phyloP scores from a whole-genome alignment of 2,888 invertebrate genomes.

The Trissolcus brochymenae region DNA sequence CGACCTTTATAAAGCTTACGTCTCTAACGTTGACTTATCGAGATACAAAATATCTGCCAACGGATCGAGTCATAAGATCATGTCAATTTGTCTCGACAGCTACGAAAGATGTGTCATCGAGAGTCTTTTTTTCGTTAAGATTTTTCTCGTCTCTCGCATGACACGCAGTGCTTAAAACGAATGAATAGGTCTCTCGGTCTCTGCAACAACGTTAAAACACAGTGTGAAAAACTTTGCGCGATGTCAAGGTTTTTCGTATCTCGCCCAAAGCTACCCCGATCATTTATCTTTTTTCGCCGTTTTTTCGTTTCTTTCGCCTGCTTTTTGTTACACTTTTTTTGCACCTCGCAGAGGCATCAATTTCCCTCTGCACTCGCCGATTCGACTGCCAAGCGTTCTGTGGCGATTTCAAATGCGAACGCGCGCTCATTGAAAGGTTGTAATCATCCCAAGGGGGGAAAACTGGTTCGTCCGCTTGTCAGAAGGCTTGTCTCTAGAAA shows the following conservation, averaged over 20 bases:
- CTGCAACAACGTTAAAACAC: conserved; percentile 53
- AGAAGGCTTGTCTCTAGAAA: conserved; percentile 39
- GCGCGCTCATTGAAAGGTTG: conserved; percentile 53
- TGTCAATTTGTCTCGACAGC: no score
- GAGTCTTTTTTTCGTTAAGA: conserved; percentile 32
- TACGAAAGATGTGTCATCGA: background rate
- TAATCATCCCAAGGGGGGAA: conserved; percentile 36
- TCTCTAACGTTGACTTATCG: conserved; percentile 18
- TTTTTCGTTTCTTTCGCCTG: conserved; percentile 15
- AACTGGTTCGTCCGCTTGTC: conserved; percentile 42
- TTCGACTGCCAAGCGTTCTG: conserved; percentile 29
- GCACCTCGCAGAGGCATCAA: conserved; percentile 47
- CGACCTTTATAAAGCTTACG: background rate
- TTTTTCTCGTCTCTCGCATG: conserved; percentile 4
- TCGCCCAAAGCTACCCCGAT: conserved; percentile 31
- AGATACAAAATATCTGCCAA: background rate
- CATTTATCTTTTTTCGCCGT: conserved; percentile 48
- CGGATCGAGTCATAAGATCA: no score
- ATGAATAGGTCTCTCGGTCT: conserved; percentile 48
- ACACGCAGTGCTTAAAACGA: conserved; percentile 50
- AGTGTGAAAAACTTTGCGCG: conserved; percentile 53
- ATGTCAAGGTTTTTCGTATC: conserved; percentile 53
- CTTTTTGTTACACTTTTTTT: conserved; percentile 28
- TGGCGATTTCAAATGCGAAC: conserved; percentile 19
- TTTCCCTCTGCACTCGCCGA: conserved; percentile 44